Evolutionary conservation across 1,140 invertebrate genomes (phyloP).

Genomic region (Uloborus diversus): DNA sequence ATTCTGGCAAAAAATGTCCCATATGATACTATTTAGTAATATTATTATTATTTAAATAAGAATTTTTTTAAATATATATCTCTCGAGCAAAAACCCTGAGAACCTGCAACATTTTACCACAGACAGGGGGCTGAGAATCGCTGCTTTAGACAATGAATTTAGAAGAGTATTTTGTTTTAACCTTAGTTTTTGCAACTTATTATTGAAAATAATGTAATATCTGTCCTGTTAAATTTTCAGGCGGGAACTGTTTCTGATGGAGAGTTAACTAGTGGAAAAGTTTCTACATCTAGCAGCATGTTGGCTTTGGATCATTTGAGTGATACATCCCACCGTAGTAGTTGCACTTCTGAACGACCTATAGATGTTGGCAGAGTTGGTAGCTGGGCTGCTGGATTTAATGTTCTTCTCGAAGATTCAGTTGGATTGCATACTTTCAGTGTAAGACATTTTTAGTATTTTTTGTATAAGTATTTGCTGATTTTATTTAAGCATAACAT

Average conservation of each 20-base stretch:
- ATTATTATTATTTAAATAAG: too few species aligned
- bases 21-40: too few species aligned
- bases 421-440: conserved; percentile 88
- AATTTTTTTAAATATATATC: too few species aligned
- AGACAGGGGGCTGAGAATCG: too few species aligned
- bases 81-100: too few species aligned
- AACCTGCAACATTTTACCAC: too few species aligned
- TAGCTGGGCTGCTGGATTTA: conserved; percentile 86
- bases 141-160: too few species aligned
- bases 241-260: conserved; percentile 60
- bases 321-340: conserved; percentile 60
- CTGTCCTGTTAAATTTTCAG: conserved; percentile 35
- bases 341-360: conserved; percentile 60
- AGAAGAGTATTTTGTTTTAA: too few species aligned
- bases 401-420: conserved; percentile 86
- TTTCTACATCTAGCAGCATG: conserved; percentile 55
- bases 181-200: too few species aligned
- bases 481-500: too few species aligned
- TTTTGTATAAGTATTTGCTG: background rate
- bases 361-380: conserved; percentile 63
- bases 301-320: conserved; percentile 56
- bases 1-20: too few species aligned
- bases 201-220: too few species aligned
- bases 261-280: conserved; percentile 59
- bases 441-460: conserved; percentile 70